These are phyloP conservation scores for Scolanthus callimorphus DNA, from an alignment of 92 coral and sea anemone genomes.

Conservation along the genomic window DNA sequence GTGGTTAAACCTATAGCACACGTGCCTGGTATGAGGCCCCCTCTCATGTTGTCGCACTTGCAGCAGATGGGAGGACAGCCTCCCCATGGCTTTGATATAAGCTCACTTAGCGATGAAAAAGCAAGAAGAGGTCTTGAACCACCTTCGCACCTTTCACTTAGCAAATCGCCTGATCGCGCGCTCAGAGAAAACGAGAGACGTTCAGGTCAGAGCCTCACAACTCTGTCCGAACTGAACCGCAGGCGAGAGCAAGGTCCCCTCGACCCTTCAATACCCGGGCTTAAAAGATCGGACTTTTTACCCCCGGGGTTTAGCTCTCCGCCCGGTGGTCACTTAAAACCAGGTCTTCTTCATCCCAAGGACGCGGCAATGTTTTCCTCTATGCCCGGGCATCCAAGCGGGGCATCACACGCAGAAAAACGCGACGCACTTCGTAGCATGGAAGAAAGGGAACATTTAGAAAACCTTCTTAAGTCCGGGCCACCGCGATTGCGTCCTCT, in stretches of 20 bases:
- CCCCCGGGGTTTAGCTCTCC: constrained; percentile 57
- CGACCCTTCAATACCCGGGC: constrained; percentile 31
- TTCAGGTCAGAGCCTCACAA: constrained; percentile 51
- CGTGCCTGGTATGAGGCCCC: constrained; percentile 89
- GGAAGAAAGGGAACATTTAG: constrained; percentile 49
- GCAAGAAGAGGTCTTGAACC: constrained; percentile 62
- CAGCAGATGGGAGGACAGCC: constrained; percentile 72
- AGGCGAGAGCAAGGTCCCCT: constrained; percentile 80
- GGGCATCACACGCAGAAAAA: constrained; percentile 52
- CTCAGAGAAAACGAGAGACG: constrained; percentile 58
- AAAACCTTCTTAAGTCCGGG: constrained; percentile 72
- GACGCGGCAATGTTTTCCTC: constrained; percentile 44
- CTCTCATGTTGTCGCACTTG: constrained; percentile 80
- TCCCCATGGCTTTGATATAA: constrained; percentile 48
- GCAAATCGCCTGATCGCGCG: constrained; percentile 62
- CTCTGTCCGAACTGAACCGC: constrained; percentile 83
- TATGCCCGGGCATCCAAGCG: constrained; percentile 33
- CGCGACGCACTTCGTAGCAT: constrained; percentile 47
- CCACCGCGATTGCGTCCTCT: constrained; percentile 83
- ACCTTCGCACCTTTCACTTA: constrained; percentile 41
- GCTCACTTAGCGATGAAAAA: constrained; percentile 60
- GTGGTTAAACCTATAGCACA: constrained; percentile 91
- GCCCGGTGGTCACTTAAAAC: constrained; percentile 42
- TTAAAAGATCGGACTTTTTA: constrained; percentile 53
- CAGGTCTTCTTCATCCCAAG: constrained; percentile 50